Evolutionary conservation across 1,140 invertebrate species (phyloP), one percentile per base, ranked within the genome.

Genomic region (Ostrea edulis): DNA sequence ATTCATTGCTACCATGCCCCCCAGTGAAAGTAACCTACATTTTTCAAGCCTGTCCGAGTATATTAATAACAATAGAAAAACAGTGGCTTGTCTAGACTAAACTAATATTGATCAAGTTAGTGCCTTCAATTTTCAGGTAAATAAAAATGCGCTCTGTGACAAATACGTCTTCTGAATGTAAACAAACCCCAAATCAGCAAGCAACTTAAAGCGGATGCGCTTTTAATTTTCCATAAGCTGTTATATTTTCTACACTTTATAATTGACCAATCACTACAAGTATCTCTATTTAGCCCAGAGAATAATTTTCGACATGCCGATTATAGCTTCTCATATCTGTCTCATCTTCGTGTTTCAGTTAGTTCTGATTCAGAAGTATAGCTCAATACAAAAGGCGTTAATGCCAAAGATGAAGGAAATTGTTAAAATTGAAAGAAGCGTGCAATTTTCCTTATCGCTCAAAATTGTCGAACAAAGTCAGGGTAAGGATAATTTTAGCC

Each of bases 101-200:
- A 25, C 68, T 35, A 77, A 77, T 77, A 77, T 77, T 77, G 68
- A 77, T 77, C 29, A 29, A 77, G 68, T 77, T 77, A 77, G 68
- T 77, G 68, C 68, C 68, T 77, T 77, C 68, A 77, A 77, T 77
- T 77, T 77, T 77, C 68, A 77, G 68, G 68, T 77, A 77, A 77
- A 77, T 25, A 77, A 77, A 77, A 77, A 29, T 77, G 25, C 25
- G 25, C 68, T 77, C 9, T 35, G 68, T 77, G 68, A 77, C 68
- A 77, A 77, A 77, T 5, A 77, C 68, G 68, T 22, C 68, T 77
- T 77, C 29, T 77, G 25, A 77, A 35, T 29, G 68, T 77, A 77
- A 77, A 77, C 29, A 77, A 77, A 29, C 9, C 68, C 14, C 8
- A 77, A 77, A 77, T 77, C 68, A 25, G 68, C 25, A 22, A 77